phyloP scores from a whole-genome alignment of 2,888 invertebrate genomes.

The Timema cristinae region DNA sequence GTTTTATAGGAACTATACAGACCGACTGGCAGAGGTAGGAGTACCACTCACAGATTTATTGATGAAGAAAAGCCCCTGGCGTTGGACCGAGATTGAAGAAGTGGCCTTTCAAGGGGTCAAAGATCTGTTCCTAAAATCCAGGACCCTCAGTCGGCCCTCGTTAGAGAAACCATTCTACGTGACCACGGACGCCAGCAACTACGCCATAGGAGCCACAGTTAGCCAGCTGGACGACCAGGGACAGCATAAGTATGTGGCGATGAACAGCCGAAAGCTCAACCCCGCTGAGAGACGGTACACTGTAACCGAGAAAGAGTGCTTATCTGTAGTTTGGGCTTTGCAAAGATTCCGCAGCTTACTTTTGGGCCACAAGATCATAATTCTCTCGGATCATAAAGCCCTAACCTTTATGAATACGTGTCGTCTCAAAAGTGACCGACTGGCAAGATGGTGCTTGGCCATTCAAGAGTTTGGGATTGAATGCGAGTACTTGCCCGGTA shows the following conservation, averaged over 20 bases:
- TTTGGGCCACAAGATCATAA: not conserved
- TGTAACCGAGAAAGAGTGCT: not conserved
- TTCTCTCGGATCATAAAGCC: not conserved
- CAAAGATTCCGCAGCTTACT: not conserved
- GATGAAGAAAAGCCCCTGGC: too few relatives aligned
- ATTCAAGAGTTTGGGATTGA: not conserved
- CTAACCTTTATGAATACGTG: not conserved
- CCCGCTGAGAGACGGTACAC: not conserved
- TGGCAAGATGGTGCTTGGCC: slow-evolving; percentile 1
- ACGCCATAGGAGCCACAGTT: slow-evolving; percentile 29
- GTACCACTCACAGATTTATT: too few relatives aligned
- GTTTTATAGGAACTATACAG: too few relatives aligned
- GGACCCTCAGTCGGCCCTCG: slow-evolving; percentile 30
- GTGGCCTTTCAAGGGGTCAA: not conserved
- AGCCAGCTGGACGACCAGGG: slow-evolving; percentile 14
- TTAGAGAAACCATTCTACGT: slow-evolving; percentile 27
- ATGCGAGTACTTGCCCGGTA: not conserved
- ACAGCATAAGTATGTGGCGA: not conserved
- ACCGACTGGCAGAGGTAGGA: too few relatives aligned
- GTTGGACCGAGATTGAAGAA: too few relatives aligned
- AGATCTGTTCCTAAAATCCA: not conserved
- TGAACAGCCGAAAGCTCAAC: not conserved
- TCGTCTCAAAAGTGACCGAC: not conserved
- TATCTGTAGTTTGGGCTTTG: slow-evolving; percentile 11
- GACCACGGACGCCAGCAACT: slow-evolving; percentile 31